Evolutionary conservation across 2,888 invertebrate genomes (phyloP).

Genomic region (Coleophora flavipennella): DNA sequence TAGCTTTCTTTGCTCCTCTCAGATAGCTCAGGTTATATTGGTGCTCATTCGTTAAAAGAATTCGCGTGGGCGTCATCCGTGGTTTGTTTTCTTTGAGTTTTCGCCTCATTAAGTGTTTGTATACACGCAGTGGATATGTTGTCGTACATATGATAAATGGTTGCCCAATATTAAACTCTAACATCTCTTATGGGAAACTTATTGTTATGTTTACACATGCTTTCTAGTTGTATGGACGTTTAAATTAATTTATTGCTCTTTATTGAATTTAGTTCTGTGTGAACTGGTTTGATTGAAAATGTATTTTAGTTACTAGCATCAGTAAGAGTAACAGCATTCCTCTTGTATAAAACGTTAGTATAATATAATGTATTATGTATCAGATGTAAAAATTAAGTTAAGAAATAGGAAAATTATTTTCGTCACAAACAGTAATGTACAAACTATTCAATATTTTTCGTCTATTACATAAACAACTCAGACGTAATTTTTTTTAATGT

Average conservation of each 20-base stretch:
- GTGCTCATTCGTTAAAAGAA: slow-evolving; percentile 25
- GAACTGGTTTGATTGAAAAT: too few species aligned
- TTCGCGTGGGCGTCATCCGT: slow-evolving; percentile 45
- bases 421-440: too few species aligned
- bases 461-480: too few species aligned
- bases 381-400: too few species aligned
- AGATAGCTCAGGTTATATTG: slow-evolving; percentile 13
- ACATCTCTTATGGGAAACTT: slow-evolving; percentile 44
- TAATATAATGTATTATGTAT: too few species aligned
- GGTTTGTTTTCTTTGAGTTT: slow-evolving; percentile 56
- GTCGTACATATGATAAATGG: slow-evolving; percentile 43
- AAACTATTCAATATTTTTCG: too few species aligned
- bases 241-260: slow-evolving; percentile 6
- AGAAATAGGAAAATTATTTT: too few species aligned
- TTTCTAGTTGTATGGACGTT: slow-evolving; percentile 7
- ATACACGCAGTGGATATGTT: slow-evolving; percentile 49
- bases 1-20: not conserved
- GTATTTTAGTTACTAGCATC: slow-evolving; percentile 2
- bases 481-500: too few species aligned
- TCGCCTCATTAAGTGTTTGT: slow-evolving; percentile 61
- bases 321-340: too few species aligned
- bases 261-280: too few species aligned
- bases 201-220: slow-evolving; percentile 34
- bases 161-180: slow-evolving; percentile 44
- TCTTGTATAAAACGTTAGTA: too few species aligned